Percentiles rank a stretch among this genome's conserved stretches.
Conservation (phyloP, 2,113 vertebrate genomes). For the Melozone crissalis region DNA sequence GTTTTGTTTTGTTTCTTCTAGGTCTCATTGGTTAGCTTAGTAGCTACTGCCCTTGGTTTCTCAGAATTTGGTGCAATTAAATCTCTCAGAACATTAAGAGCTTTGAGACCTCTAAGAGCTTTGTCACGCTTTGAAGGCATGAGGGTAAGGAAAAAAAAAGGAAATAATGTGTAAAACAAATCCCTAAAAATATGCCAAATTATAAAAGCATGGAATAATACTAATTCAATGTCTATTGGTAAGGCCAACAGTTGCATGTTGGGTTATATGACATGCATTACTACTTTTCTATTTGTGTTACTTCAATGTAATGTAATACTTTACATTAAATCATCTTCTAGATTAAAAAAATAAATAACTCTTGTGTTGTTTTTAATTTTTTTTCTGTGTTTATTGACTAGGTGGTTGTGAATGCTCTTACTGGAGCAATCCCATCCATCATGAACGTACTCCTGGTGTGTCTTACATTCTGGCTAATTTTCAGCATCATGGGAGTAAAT, state of each 20-base stretch:
- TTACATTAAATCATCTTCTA: neutral
- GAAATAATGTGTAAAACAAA: neutral
- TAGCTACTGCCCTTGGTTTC: conserved; percentile 80
- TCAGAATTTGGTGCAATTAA: conserved; percentile 87
- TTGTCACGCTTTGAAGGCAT: conserved; percentile 99
- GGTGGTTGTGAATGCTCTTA: conserved; percentile 97
- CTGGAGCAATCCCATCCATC: conserved; percentile 97
- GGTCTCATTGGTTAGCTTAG: conserved; percentile 94
- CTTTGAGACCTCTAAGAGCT: conserved; percentile 93
- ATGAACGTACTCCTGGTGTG: conserved; percentile 98
- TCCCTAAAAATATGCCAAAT: neutral
- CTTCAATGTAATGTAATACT: neutral
- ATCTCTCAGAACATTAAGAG: conserved; percentile 91
- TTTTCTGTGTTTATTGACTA: conserved; percentile 63
- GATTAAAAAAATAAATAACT: neutral
- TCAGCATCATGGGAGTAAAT: conserved; percentile 99
- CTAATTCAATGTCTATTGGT: neutral
- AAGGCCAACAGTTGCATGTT: neutral
- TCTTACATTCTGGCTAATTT: conserved; percentile 99
- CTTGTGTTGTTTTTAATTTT: neutral
- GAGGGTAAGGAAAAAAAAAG: conserved; percentile 83
- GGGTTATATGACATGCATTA: neutral
- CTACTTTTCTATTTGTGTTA: neutral
- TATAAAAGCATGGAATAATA: neutral
- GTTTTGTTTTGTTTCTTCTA: conserved; percentile 64